phyloP scores from a whole-genome alignment of 1,140 invertebrate species.

The Anastrepha ludens region DNA sequence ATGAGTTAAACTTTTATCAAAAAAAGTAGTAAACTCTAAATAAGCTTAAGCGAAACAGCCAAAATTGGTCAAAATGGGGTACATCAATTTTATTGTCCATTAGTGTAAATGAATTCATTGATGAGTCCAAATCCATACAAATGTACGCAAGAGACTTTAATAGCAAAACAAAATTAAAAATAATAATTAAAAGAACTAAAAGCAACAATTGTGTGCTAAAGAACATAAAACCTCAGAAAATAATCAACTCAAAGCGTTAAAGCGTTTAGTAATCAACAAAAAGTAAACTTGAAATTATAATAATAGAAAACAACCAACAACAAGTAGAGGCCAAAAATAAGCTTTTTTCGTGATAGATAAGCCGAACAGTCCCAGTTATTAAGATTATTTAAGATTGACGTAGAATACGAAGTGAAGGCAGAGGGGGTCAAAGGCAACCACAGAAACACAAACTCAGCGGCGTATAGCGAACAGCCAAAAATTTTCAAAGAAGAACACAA shows the following conservation, averaged over 20 bases:
- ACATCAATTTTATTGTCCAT: too few relatives aligned
- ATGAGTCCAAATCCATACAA: too few relatives aligned
- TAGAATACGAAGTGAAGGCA: not conserved
- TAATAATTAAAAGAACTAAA: not conserved
- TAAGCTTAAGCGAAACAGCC: too few relatives aligned
- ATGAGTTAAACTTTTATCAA: too few relatives aligned
- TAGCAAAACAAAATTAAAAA: not conserved
- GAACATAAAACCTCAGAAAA: not conserved
- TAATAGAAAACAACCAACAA: not conserved
- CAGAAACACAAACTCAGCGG: not conserved
- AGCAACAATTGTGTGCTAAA: not conserved
- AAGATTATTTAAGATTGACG: not conserved
- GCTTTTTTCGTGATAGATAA: conserved; percentile 18
- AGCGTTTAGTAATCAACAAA: too few relatives aligned
- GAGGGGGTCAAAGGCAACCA: not conserved
- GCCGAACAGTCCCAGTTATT: not conserved
- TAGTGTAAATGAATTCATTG: too few relatives aligned
- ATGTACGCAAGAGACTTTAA: too few relatives aligned
- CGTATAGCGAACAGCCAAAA: not conserved
- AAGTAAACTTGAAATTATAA: not conserved
- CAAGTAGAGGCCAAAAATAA: conserved; percentile 19
- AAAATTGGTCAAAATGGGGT: too few relatives aligned
- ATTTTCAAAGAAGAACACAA: not conserved
- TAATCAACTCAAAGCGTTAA: not conserved
- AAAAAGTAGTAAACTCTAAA: too few relatives aligned